Percentiles rank a stretch among this genome's conserved stretches.
Evolutionary conservation across 2,888 invertebrate species (phyloP).

Genomic region (Lissocephala sabroskyi): DNA sequence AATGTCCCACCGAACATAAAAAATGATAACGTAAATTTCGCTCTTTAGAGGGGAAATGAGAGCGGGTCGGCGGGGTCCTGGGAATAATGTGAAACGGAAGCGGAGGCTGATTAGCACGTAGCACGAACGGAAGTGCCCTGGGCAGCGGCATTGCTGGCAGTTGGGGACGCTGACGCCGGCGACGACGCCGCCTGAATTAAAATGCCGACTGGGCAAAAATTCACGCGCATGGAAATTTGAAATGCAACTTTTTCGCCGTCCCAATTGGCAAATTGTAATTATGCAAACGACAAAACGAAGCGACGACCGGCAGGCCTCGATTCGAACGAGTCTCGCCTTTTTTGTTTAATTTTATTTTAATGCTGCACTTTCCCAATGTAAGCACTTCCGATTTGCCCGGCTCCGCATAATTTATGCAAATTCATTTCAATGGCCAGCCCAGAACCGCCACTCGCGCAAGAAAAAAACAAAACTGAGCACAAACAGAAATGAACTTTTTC

Average conservation of each 20-base stretch:
- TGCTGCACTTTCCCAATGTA: constrained; percentile 37
- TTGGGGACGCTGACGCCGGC: constrained; percentile 8
- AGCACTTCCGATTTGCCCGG: constrained; percentile 6
- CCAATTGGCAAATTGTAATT: constrained; percentile 36
- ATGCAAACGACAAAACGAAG: constrained; percentile 22
- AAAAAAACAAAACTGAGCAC: too few species aligned
- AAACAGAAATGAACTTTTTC: constrained; percentile 37
- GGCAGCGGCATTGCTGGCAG: neutral
- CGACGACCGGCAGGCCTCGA: constrained; percentile 12
- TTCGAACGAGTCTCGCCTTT: too few species aligned
- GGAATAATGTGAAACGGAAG: constrained; percentile 24
- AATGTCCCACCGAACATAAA: too few species aligned
- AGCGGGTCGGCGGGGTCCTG: neutral
- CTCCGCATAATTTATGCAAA: constrained; percentile 51
- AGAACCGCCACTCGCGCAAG: too few species aligned
- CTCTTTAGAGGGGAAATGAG: too few species aligned
- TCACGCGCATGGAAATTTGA: constrained; percentile 24
- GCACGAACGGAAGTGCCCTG: too few species aligned
- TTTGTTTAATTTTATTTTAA: constrained; percentile 45
- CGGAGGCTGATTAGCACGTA: constrained; percentile 28
- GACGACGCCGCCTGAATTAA: neutral
- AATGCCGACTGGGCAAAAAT: constrained; percentile 11
- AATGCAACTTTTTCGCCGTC: constrained; percentile 9
- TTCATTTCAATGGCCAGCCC: too few species aligned
- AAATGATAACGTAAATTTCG: constrained; percentile 4